phyloP scores from a whole-genome alignment of 1,140 invertebrate genomes.

The Acyrthosiphon pisum region DNA sequence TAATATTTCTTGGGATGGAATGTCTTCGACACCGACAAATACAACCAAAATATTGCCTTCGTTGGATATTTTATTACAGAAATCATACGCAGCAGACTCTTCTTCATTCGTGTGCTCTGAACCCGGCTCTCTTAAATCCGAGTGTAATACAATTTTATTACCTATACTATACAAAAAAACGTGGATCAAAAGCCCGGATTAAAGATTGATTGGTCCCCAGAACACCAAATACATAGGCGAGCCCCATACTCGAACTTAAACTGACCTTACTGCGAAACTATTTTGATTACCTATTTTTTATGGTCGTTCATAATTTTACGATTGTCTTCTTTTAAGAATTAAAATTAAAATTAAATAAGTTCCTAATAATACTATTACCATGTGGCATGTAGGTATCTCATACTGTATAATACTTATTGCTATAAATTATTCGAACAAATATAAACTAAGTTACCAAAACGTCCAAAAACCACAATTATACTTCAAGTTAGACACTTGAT shows the following conservation, averaged over 20 bases:
- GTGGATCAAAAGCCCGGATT: not conserved
- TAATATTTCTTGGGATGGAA: constrained; percentile 12
- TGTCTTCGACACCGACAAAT: not conserved
- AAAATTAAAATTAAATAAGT: not conserved
- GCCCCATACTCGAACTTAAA: not conserved
- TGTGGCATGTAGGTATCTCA: too few species aligned
- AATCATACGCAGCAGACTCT: not conserved
- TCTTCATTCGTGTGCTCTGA: constrained; percentile 19
- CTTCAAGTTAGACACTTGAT: not conserved
- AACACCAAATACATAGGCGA: not conserved
- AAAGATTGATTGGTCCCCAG: not conserved
- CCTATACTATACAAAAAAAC: not conserved
- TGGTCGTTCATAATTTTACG: not conserved
- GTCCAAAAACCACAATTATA: not conserved
- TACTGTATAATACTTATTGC: not conserved
- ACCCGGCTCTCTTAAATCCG: not conserved
- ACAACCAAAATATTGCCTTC: not conserved
- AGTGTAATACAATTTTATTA: constrained; percentile 26
- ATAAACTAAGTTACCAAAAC: too few species aligned
- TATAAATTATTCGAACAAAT: not conserved
- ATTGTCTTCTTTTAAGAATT: not conserved
- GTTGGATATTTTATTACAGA: not conserved
- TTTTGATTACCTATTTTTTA: not conserved
- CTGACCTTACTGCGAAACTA: not conserved
- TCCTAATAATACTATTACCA: too few species aligned